These are phyloP conservation scores for Balanococcus diminutus DNA, from an alignment of 2,888 invertebrate genomes.

Conservation along the genomic window DNA sequence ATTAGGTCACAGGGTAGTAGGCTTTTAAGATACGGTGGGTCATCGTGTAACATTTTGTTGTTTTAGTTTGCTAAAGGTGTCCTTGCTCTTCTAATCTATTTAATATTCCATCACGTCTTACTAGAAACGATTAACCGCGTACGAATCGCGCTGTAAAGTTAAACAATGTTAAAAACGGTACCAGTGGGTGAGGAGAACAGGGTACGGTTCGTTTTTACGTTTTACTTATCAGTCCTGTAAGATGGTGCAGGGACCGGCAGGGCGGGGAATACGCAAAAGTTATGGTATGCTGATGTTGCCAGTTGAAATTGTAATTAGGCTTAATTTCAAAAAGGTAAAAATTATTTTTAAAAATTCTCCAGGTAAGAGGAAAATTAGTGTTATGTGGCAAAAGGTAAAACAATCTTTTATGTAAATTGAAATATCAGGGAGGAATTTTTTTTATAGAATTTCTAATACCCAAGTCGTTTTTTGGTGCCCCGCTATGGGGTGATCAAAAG, in stretches of 20 bases:
- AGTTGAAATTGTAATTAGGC: too few relatives aligned
- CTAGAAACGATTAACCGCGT: slow-evolving; percentile 11
- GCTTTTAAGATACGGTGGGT: neutral
- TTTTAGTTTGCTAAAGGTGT: neutral
- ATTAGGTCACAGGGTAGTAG: neutral
- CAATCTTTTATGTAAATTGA: too few relatives aligned
- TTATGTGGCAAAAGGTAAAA: too few relatives aligned
- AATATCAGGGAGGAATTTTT: too few relatives aligned
- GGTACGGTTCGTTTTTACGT: neutral
- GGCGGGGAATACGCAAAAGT: too few relatives aligned
- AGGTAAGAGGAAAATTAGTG: too few relatives aligned
- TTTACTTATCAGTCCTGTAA: neutral
- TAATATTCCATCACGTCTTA: slow-evolving; percentile 38
- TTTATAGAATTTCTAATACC: too few relatives aligned
- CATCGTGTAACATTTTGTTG: neutral
- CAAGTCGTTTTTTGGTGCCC: too few relatives aligned
- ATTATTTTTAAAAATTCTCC: too few relatives aligned
- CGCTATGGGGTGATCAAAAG: too few relatives aligned
- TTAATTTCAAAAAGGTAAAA: too few relatives aligned
- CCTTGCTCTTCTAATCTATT: neutral
- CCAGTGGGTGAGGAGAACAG: neutral
- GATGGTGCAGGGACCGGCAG: neutral
- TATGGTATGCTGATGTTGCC: too few relatives aligned
- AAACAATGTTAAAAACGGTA: neutral
- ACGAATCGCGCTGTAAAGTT: neutral